Percentiles rank a stretch among this genome's conserved stretches.
These are phyloP conservation scores for Matsumurasca onukii DNA, from an alignment of 1,140 invertebrate genomes.

Conservation along the genomic window DNA sequence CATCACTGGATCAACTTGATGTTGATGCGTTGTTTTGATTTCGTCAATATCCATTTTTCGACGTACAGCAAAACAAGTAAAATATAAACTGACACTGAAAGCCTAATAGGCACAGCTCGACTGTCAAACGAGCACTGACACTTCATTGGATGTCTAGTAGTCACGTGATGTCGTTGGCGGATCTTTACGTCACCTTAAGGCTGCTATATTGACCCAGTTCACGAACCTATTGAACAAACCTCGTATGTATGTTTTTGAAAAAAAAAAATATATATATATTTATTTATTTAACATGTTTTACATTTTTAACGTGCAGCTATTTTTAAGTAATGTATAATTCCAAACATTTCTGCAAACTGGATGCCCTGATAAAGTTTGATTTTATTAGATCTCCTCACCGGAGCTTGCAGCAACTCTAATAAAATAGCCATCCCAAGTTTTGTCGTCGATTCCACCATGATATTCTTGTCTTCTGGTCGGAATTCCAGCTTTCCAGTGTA, in stretches of 20 bases:
- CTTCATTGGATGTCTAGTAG: too few relatives aligned
- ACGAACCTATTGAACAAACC: neutral
- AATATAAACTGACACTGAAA: too few relatives aligned
- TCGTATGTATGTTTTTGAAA: neutral
- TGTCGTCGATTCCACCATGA: neutral
- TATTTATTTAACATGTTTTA: neutral
- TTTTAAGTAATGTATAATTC: neutral
- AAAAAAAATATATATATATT: neutral
- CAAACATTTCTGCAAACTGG: neutral
- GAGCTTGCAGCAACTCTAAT: neutral
- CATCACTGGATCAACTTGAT: too few relatives aligned
- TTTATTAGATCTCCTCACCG: neutral
- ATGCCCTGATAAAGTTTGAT: neutral
- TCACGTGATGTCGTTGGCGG: too few relatives aligned
- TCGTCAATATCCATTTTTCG: too few relatives aligned
- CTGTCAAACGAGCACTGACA: too few relatives aligned
- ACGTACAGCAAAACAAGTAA: too few relatives aligned
- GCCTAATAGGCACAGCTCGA: too few relatives aligned
- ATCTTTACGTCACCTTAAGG: too few relatives aligned
- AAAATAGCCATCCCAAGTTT: neutral
- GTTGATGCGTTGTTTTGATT: too few relatives aligned
- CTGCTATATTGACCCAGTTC: neutral
- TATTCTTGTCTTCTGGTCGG: neutral
- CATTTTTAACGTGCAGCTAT: neutral
- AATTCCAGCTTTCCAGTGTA: conserved; percentile 13